Evolutionary conservation across 2,888 invertebrate genomes (phyloP), one percentile per base, ranked within the genome.

Genomic region (Euphydryas editha): DNA sequence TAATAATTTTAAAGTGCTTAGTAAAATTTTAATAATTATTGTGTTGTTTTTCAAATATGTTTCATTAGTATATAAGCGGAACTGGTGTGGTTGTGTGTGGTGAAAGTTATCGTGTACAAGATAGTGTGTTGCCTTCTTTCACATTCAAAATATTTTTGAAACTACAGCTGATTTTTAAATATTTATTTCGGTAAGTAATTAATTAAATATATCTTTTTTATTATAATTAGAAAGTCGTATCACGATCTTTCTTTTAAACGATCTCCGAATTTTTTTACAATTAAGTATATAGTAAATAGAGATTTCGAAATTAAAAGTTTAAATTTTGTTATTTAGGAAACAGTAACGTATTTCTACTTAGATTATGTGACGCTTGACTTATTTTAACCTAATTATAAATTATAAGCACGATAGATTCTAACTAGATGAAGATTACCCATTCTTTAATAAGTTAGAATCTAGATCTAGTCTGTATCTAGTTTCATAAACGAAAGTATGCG

Each of bases 61-160:
- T 54, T 62, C 60, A 57, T 59, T 55, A 63, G 67, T 72, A 61
- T 62, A 39, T 51, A 77, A 73, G 68, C 76, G 73, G 73, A 78
- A 74, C 74, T 75, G 61, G 67, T 73, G 74, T 75, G 69, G 65
- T 56, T 66, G 82, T 84, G 80, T 78, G 70, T 68, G 79, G 90
- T 89, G 89, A 90, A 90, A 90, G 88, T 90, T 84, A 71, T 73
- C 64, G 75, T 76, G 71, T 55, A 68, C 68, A 72, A 73, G 72
- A 73, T 71, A 77, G 77, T 78, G 79, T 69, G 70, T 73, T 67
- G 71, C 72, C 72, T 76, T 77, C 17, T 75, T 73, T 30, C 42
- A 55, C 51, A 55, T 68, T 63, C 70, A 70, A 65, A 70, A 70
- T 59, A 67, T 69, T 59, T 64, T 65, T 55, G 18, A 59, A 58